These are phyloP conservation scores for Syrphus vitripennis DNA, from an alignment of 2,888 invertebrate species.

Conservation along the genomic window DNA sequence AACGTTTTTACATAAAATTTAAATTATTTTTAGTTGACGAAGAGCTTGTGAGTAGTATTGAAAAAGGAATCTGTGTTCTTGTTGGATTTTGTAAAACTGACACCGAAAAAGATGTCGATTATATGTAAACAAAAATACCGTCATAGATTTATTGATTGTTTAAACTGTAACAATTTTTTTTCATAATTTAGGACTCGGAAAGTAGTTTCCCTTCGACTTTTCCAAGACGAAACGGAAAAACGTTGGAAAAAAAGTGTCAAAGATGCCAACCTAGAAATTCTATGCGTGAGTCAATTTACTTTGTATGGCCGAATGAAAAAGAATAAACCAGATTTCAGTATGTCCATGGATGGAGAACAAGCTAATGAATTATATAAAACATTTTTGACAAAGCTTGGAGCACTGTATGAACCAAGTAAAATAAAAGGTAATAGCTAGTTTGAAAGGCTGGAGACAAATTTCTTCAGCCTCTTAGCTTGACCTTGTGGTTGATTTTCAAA, in stretches of 20 bases:
- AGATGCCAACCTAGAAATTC: constrained; percentile 87
- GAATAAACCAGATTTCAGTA: constrained; percentile 94
- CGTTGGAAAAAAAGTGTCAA: constrained; percentile 90
- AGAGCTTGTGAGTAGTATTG: constrained; percentile 89
- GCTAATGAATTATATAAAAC: constrained; percentile 89
- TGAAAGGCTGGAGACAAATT: too few relatives aligned
- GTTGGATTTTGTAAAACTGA: constrained; percentile 92
- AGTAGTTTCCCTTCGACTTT: constrained; percentile 89
- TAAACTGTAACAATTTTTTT: constrained; percentile 37
- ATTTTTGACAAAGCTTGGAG: constrained; percentile 86
- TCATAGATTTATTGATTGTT: not conserved
- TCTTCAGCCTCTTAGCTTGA: too few relatives aligned
- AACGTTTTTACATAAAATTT: too few relatives aligned
- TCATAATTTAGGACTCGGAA: constrained; percentile 86
- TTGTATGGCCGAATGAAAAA: constrained; percentile 91
- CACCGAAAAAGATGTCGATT: constrained; percentile 90
- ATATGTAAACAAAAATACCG: too few relatives aligned
- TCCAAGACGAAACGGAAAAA: constrained; percentile 88
- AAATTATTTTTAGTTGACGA: constrained; percentile 84
- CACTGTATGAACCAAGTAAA: constrained; percentile 86
- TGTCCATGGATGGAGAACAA: constrained; percentile 90
- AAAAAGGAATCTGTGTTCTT: constrained; percentile 91
- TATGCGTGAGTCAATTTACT: constrained; percentile 93
- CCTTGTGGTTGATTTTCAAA: too few relatives aligned
- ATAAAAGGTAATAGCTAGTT: constrained; percentile 89